phyloP scores from a whole-genome alignment of 37 sponge, comb jelly and placozoan genomes.

The Diacarnus erythraeanus region DNA sequence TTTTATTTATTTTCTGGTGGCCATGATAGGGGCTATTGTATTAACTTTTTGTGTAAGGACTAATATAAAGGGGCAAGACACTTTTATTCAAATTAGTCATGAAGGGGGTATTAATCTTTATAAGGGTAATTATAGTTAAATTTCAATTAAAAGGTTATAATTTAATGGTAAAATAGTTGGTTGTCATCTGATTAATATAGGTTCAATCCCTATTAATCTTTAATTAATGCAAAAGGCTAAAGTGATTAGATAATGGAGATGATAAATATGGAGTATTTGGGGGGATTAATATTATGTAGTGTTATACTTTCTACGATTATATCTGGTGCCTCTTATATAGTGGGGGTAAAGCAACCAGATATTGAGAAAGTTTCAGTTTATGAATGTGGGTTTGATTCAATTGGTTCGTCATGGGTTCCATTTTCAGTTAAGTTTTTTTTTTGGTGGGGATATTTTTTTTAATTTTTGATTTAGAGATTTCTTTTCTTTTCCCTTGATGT shows the following conservation, averaged over 20 bases:
- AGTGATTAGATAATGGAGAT: not conserved
- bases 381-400: constrained; percentile 54
- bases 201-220: constrained; percentile 1
- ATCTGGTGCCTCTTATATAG: constrained; percentile 72
- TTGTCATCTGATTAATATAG: constrained; percentile 21
- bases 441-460: constrained; percentile 86
- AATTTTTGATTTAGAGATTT: constrained; percentile 72
- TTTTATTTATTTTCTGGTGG: constrained; percentile 84
- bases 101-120: not conserved
- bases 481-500: constrained; percentile 13
- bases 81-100: constrained; percentile 75
- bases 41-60: constrained; percentile 52
- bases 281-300: constrained; percentile 70
- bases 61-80: constrained; percentile 59
- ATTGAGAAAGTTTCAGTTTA: constrained; percentile 4
- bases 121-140: not conserved
- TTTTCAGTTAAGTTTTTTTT: constrained; percentile 88
- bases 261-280: constrained; percentile 50
- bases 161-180: not conserved
- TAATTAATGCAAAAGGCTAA: too few species aligned
- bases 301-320: constrained; percentile 69
- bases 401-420: constrained; percentile 76
- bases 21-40: constrained; percentile 81
- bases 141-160: not conserved
- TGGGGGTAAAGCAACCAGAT: constrained; percentile 71